These are phyloP conservation scores for Agrotis segetum DNA, from an alignment of 2,888 invertebrate species.

Conservation along the genomic window DNA sequence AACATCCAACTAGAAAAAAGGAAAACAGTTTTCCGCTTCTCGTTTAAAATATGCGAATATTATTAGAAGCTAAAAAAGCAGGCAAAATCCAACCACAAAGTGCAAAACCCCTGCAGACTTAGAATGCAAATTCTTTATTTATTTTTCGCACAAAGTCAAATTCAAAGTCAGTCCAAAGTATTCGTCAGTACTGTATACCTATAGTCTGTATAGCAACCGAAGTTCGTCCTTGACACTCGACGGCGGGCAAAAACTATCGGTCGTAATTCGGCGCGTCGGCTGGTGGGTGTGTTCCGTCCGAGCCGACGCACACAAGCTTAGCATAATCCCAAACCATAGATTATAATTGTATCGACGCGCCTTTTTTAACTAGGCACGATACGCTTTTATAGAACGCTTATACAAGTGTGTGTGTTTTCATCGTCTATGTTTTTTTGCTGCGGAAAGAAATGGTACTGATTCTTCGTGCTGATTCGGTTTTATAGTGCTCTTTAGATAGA, in stretches of 20 bases:
- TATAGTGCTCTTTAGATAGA: slow-evolving; percentile 22
- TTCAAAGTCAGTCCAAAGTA: slow-evolving; percentile 61
- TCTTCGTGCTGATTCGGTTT: slow-evolving; percentile 33
- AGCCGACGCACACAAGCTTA: slow-evolving; percentile 72
- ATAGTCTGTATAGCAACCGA: slow-evolving; percentile 76
- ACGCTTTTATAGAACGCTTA: slow-evolving; percentile 39
- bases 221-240: slow-evolving; percentile 88
- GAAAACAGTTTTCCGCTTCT: slow-evolving; percentile 16
- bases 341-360: slow-evolving; percentile 65
- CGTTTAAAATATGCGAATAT: slow-evolving; percentile 2
- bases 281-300: slow-evolving; percentile 85
- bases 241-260: slow-evolving; percentile 87
- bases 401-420: slow-evolving; percentile 43
- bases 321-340: slow-evolving; percentile 74
- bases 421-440: slow-evolving; percentile 45
- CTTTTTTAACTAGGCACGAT: slow-evolving; percentile 58
- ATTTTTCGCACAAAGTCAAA: slow-evolving; percentile 64
- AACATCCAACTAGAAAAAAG: slow-evolving; percentile 6
- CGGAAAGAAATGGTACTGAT: slow-evolving; percentile 44
- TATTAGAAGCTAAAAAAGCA: slow-evolving; percentile 10
- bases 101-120: slow-evolving; percentile 53
- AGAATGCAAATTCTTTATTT: slow-evolving; percentile 63
- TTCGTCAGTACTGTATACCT: slow-evolving; percentile 51
- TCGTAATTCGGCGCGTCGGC: slow-evolving; percentile 83
- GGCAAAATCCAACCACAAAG: slow-evolving; percentile 35